Conservation (phyloP, 2,888 invertebrate species). For the Machimus atricapillus region DNA sequence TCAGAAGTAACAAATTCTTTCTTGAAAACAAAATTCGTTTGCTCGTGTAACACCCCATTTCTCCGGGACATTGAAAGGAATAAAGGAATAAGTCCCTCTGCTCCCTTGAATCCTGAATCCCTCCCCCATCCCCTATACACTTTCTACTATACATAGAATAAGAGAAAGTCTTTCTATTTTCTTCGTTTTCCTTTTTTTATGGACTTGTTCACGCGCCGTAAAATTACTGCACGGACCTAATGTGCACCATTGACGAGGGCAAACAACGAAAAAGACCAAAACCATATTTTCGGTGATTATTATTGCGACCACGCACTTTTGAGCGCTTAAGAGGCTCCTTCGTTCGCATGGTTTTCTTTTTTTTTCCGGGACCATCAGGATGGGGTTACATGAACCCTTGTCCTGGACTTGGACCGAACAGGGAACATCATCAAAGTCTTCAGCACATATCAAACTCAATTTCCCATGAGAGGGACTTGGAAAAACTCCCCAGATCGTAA, state of each 20-base stretch:
- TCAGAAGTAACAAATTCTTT: background rate
- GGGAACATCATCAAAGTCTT: background rate
- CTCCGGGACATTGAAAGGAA: background rate
- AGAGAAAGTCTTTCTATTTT: background rate
- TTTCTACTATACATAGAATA: background rate
- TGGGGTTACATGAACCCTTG: background rate
- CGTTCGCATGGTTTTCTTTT: background rate
- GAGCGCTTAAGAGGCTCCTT: background rate
- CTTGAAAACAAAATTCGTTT: background rate
- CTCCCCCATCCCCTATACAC: background rate
- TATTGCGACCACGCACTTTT: constrained; percentile 10
- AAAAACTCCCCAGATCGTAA: constrained; percentile 2
- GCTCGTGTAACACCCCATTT: background rate
- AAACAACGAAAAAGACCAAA: background rate
- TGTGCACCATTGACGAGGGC: background rate
- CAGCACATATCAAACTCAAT: constrained; percentile 4
- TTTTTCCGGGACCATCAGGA: background rate
- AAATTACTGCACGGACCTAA: background rate
- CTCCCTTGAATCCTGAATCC: background rate
- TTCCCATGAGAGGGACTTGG: constrained; percentile 10
- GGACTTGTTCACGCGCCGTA: background rate
- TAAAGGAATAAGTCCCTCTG: background rate
- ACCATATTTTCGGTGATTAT: constrained; percentile 5
- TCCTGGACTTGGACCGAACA: background rate
- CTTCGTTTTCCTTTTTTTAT: background rate